Base-by-base conservation (phyloP, 2,113 vertebrate species). In the Dipodomys merriami region DNA sequence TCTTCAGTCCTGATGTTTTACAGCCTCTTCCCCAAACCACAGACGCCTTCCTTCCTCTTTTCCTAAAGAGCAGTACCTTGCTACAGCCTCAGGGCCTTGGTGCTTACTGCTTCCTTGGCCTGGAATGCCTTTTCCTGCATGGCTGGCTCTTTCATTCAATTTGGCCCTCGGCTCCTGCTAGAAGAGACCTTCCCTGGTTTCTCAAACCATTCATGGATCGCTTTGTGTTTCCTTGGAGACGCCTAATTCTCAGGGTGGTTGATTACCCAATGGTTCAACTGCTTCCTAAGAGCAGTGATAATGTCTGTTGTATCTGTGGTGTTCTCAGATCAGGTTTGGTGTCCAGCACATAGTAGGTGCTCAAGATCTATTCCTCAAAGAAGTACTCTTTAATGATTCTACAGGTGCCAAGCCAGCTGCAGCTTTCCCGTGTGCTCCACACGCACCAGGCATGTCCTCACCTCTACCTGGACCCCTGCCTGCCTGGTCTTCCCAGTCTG, bases 271-370 rank as follows among this genome's bases (percentile, higher is more conserved):
- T 16, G 29, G 33, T 44, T 25, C 11, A 29, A 67, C 74, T 83
- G 64, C 39, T 87, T 57, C 29, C 0, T 6, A 2, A 60, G 69
- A 81, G 35, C 49, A 44, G 77, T 88, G 68, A 25, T 33, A 12
- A 9, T 6, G 1, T 57, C 5, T 80, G 27, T 35, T 0, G 22
- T 3, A 3, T 39, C 9, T 5, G 5, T 15, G 9, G 0, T 22
- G 9, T 49, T 23, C 57, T 67, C 46, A 33, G 77, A 44, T 16
- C 80, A 22, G 6, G 35, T 29, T 8, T 8, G 19, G 33, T 1
- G 62, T 5, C 23, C 2, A 1, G 33, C 30, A 35, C 25, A 23
- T 20, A 90, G 85, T 13, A 57, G 30, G 33, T 19, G 35, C 46
- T 81, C 39, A 35, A 68, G 74, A 30, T 6, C 18, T 57, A 0